These are phyloP conservation scores for Carabus problematicus DNA, from an alignment of 2,888 invertebrate species.

Conservation along the genomic window DNA sequence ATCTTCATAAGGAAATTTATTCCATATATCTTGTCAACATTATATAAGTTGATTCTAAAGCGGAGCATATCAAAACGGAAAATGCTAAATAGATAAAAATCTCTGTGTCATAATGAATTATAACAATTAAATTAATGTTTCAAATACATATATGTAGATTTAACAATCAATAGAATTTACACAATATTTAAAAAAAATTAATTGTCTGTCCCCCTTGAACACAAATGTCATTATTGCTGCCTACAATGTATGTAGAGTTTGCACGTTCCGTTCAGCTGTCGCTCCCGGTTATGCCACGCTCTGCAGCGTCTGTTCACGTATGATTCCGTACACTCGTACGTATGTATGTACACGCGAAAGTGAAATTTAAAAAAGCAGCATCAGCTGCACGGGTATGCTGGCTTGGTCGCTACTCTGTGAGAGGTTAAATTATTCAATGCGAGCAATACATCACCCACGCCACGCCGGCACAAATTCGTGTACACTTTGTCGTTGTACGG, in stretches of 20 bases:
- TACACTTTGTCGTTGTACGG: slow-evolving; percentile 24
- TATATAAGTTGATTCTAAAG: no score
- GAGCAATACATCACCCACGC: slow-evolving; percentile 27
- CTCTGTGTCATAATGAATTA: not conserved
- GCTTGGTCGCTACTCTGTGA: not conserved
- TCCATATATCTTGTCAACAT: no score
- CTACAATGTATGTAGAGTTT: slow-evolving; percentile 24
- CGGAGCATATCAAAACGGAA: no score
- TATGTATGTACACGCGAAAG: slow-evolving; percentile 17
- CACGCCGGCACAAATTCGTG: not conserved
- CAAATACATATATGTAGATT: slow-evolving; percentile 22
- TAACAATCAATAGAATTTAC: slow-evolving; percentile 27
- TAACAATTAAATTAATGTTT: slow-evolving; percentile 27
- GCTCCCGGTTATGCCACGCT: no score
- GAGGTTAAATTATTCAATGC: slow-evolving; percentile 31
- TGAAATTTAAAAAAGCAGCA: slow-evolving; percentile 31
- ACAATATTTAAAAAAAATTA: slow-evolving; percentile 30
- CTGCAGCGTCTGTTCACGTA: not conserved
- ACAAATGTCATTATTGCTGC: slow-evolving; percentile 26
- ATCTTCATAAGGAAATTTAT: no score
- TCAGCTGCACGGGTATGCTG: slow-evolving; percentile 11
- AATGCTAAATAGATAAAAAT: not conserved
- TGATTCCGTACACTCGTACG: not conserved
- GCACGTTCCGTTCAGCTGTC: no score
- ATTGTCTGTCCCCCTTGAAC: slow-evolving; percentile 23